These are phyloP conservation scores for Sinodicranocentrus sp. DNA, from an alignment of 2,888 invertebrate species.

Conservation along the genomic window DNA sequence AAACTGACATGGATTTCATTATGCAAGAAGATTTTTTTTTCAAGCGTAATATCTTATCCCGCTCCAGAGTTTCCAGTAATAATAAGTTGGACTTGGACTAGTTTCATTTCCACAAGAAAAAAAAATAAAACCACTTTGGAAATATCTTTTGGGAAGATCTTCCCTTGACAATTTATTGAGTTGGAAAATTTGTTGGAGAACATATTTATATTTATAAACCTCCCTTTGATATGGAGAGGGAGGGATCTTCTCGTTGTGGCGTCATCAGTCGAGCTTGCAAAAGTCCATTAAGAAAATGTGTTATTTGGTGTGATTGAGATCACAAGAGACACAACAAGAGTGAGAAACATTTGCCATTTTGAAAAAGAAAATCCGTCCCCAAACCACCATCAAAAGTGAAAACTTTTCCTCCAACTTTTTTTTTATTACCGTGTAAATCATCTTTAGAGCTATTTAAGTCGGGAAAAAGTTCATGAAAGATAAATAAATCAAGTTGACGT, in stretches of 20 bases:
- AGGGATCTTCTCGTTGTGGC: too few relatives aligned
- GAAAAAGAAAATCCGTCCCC: constrained; percentile 21
- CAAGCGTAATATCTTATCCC: background rate
- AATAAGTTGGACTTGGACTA: too few relatives aligned
- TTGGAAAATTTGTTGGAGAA: too few relatives aligned
- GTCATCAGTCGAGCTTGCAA: too few relatives aligned
- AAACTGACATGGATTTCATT: constrained; percentile 17
- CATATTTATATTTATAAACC: background rate
- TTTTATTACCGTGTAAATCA: constrained; percentile 61
- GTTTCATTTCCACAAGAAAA: too few relatives aligned
- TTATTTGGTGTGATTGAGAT: background rate
- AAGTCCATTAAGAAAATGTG: background rate
- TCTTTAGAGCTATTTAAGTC: constrained; percentile 54
- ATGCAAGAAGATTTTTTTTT: background rate
- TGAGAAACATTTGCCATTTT: constrained; percentile 17
- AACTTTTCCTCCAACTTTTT: constrained; percentile 15
- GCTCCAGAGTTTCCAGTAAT: too few relatives aligned
- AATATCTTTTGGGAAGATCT: too few relatives aligned
- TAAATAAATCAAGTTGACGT: constrained; percentile 57
- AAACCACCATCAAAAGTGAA: constrained; percentile 21
- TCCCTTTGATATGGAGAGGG: too few relatives aligned
- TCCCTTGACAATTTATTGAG: too few relatives aligned
- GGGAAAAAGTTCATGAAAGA: constrained; percentile 46
- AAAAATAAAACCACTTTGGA: too few relatives aligned
- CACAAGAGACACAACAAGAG: background rate